Conservation (phyloP, 2,797 vertebrate genomes). For the Falco biarmicus region DNA sequence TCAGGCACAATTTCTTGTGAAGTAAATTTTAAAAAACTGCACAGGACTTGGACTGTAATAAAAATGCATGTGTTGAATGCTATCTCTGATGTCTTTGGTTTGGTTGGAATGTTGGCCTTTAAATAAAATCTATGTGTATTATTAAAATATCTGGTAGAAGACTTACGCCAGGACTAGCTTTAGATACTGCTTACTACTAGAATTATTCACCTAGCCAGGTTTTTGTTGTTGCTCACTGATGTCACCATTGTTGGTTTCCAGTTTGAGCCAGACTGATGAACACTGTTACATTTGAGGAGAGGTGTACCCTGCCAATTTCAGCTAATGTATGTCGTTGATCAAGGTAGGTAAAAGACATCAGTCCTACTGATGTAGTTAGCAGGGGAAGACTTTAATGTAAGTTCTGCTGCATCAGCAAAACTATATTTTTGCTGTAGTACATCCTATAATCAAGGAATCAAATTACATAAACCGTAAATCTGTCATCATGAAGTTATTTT, state of each 20-base stretch:
- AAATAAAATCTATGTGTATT: not conserved
- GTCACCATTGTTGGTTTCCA: not conserved
- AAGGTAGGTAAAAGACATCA: not conserved
- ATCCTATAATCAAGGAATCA: not conserved
- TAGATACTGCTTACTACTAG: not conserved
- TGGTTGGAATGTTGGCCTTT: not conserved
- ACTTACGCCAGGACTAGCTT: not conserved
- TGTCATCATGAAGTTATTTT: not conserved
- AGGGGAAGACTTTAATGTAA: not conserved
- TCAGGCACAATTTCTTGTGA: not conserved
- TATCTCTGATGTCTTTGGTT: not conserved
- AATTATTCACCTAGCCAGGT: not conserved
- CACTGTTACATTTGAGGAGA: not conserved
- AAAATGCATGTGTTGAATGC: fast-evolving
- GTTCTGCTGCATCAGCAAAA: not conserved
- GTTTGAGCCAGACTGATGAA: not conserved
- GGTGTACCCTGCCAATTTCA: not conserved
- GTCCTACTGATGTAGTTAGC: not conserved
- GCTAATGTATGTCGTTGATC: not conserved
- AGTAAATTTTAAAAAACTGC: not conserved
- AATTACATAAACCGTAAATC: not conserved
- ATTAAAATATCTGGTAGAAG: not conserved
- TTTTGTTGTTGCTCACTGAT: not conserved
- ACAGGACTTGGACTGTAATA: not conserved
- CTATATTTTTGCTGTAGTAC: not conserved